Evolutionary conservation across 2,113 vertebrate genomes (phyloP), one percentile per base, ranked within the genome.

Genomic region (Nyctereutes procyonoides): DNA sequence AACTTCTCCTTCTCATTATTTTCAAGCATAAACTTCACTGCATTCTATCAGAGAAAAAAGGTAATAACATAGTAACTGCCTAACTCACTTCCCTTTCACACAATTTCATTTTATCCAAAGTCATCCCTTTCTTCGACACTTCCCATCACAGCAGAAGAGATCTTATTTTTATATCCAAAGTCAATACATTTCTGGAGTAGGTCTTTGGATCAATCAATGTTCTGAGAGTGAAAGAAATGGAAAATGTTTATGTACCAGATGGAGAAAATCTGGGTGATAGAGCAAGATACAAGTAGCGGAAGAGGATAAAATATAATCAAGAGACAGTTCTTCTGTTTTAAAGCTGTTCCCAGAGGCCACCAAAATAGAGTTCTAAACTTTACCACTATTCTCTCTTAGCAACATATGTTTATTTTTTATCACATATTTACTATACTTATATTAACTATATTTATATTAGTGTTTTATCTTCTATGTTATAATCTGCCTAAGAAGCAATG

Each of bases 51-150:
- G 14, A 86, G 7, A 62, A 88, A 38, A 88, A 84, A 74, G 9
- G 56, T 92, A 58, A 65, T 15, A 8, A 82, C 55, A 1, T 74
- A 62, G 58, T 63, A 93, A 91, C 28, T 88, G 11, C 9, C 8
- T 48, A 60, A 81, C 3, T 65, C 9, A 22, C 28, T 63, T 84
- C 4, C 5, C 22, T 94, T 96, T 38, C 19, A 51, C 28, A 87
- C 7, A 92, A 35, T 90, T 92, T 86, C 53, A 48, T 35, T 93
- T 96, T 82, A 82, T 53, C 11, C 43, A 89, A 55, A 38, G 32
- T 94, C 35, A 56, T 63, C 19, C 6, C 14, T 84, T 80, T 79
- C 20, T 20, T 12, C 14, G 76, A 43, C 67, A 43, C 5, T 3
- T 71, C 15, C 4, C 5, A 43, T 55, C 15, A 19, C 19, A 77